These are phyloP conservation scores for Linyphia triangularis DNA, from an alignment of 2,888 invertebrate species.

Conservation along the genomic window DNA sequence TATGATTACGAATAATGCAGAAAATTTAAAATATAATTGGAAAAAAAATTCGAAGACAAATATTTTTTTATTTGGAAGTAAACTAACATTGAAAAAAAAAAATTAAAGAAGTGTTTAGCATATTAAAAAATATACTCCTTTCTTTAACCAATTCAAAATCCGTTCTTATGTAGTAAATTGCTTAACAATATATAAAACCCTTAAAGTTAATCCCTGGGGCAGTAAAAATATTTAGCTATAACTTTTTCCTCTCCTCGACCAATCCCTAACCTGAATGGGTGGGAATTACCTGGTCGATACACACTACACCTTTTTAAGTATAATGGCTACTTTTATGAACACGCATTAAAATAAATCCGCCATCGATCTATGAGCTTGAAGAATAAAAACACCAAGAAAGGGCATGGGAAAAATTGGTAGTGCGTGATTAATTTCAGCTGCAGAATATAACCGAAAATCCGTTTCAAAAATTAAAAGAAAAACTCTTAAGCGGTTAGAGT, in stretches of 20 bases:
- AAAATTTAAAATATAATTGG: too few species aligned
- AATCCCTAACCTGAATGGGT: constrained; percentile 19
- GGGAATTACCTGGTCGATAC: constrained; percentile 63
- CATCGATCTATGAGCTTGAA: constrained; percentile 40
- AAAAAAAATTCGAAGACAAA: too few species aligned
- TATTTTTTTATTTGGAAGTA: too few species aligned
- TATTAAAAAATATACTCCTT: too few species aligned
- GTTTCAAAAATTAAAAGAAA: constrained; percentile 23
- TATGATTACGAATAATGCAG: too few species aligned
- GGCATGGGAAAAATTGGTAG: constrained; percentile 61
- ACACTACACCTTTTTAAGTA: constrained; percentile 68
- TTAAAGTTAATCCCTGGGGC: not conserved
- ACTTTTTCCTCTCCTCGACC: not conserved
- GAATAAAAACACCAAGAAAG: constrained; percentile 10
- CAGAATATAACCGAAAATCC: constrained; percentile 17
- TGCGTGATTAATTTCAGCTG: constrained; percentile 73
- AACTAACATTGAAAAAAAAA: too few species aligned
- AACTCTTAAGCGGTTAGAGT: constrained; percentile 52
- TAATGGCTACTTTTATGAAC: constrained; percentile 70
- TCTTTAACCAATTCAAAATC: too few species aligned
- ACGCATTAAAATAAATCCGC: constrained; percentile 71
- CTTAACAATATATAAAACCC: too few species aligned
- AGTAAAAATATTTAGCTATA: constrained; percentile 23
- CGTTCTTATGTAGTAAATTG: too few species aligned
- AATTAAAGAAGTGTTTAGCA: too few species aligned